phyloP scores from a whole-genome alignment of 2,888 invertebrate genomes.

The Drosophila yooni region DNA sequence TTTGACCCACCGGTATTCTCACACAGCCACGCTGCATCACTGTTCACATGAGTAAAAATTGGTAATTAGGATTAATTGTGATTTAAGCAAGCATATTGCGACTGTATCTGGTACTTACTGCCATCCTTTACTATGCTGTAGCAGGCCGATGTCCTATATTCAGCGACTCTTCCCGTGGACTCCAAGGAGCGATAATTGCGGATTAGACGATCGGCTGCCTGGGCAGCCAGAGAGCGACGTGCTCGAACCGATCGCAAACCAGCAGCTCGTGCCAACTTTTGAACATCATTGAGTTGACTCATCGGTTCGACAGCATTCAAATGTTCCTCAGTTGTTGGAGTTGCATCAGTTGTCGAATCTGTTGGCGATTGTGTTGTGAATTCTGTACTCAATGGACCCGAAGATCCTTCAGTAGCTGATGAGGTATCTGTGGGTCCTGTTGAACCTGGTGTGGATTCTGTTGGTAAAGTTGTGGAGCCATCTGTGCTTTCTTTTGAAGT shows the following conservation, averaged over 20 bases:
- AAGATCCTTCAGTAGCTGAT: too few relatives aligned
- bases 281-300: not conserved
- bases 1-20: conserved; percentile 36
- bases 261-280: not conserved
- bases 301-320: too few relatives aligned
- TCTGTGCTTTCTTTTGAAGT: too few relatives aligned
- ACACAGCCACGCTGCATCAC: conserved; percentile 70
- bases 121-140: conserved; percentile 59
- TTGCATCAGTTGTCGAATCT: not conserved
- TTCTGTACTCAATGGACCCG: too few relatives aligned
- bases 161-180: conserved; percentile 32
- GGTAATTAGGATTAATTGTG: not conserved
- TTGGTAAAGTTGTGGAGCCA: too few relatives aligned
- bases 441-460: too few relatives aligned
- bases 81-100: not conserved
- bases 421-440: too few relatives aligned
- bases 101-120: conserved; percentile 32
- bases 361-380: not conserved
- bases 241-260: conserved; percentile 7
- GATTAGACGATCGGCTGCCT: conserved; percentile 59
- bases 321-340: not conserved
- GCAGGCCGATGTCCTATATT: conserved; percentile 56
- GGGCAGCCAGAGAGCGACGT: conserved; percentile 55
- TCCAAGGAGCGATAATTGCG: conserved; percentile 66
- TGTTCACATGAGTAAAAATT: conserved; percentile 6